Percentiles rank a stretch among this genome's conserved stretches.
These are phyloP conservation scores for Eutolmus rufibarbis DNA, from an alignment of 2,888 invertebrate species.

Conservation along the genomic window DNA sequence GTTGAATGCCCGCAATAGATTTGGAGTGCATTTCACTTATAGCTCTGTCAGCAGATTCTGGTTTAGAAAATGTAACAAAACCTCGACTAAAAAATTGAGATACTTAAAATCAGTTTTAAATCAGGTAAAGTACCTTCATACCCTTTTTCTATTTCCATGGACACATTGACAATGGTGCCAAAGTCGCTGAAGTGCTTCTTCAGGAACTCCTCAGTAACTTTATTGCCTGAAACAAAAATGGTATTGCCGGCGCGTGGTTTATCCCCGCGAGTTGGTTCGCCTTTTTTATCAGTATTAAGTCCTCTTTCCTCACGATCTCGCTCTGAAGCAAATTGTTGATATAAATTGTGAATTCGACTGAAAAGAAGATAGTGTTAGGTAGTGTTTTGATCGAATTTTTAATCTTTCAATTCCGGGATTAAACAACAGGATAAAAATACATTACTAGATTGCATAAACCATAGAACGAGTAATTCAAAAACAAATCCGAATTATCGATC, in stretches of 20 bases:
- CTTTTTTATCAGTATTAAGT: slow-evolving; percentile 63
- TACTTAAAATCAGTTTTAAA: background rate
- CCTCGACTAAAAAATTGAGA: slow-evolving; percentile 73
- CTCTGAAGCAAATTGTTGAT: slow-evolving; percentile 78
- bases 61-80: slow-evolving; percentile 90
- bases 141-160: slow-evolving; percentile 86
- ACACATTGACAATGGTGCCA: slow-evolving; percentile 78
- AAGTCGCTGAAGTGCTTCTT: slow-evolving; percentile 77
- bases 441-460: too few species aligned
- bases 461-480: too few species aligned
- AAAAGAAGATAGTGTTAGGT: background rate
- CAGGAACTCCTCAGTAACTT: slow-evolving; percentile 80
- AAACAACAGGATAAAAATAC: too few species aligned
- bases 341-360: slow-evolving; percentile 67
- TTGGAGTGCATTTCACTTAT: slow-evolving; percentile 82
- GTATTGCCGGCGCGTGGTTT: slow-evolving; percentile 81
- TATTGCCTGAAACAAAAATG: slow-evolving; percentile 81
- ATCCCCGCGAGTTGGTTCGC: slow-evolving; percentile 62
- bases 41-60: slow-evolving; percentile 84
- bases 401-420: too few species aligned
- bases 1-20: slow-evolving; percentile 74
- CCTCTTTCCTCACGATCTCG: slow-evolving; percentile 71
- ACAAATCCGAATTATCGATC: too few species aligned
- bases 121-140: slow-evolving; percentile 54
- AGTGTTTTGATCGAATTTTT: too few species aligned